Percentiles rank a stretch among this genome's conserved stretches.
phyloP scores from a whole-genome alignment of 2,797 vertebrate species.

The Tragelaphus oryx region DNA sequence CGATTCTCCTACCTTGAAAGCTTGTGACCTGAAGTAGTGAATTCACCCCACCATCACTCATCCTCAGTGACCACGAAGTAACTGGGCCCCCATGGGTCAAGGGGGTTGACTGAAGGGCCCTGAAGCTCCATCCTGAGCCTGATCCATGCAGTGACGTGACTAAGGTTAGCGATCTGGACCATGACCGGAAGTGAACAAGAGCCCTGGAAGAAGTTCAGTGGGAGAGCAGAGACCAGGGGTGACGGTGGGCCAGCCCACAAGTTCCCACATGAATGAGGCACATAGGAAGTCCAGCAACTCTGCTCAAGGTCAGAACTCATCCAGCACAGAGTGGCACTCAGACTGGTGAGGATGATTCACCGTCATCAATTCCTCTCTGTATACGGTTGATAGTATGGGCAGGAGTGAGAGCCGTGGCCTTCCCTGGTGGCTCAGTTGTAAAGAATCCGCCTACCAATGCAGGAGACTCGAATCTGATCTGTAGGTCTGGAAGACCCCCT shows the following conservation, averaged over 20 bases:
- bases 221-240: background rate
- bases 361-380: background rate
- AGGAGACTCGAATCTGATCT: background rate
- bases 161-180: background rate
- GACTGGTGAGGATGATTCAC: background rate
- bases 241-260: background rate
- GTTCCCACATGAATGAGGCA: background rate
- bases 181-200: background rate
- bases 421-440: background rate
- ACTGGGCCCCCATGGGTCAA: background rate
- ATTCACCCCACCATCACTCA: background rate
- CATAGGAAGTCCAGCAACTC: background rate
- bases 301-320: background rate
- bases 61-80: background rate
- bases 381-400: background rate
- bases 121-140: background rate
- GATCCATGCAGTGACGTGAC: too few relatives aligned
- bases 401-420: background rate
- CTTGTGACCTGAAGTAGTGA: background rate
- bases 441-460: background rate
- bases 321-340: background rate
- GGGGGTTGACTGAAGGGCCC: background rate
- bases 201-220: background rate
- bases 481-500: background rate
- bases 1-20: fast-evolving